Conservation (phyloP, 2,797 vertebrate genomes). For the Falco biarmicus region DNA sequence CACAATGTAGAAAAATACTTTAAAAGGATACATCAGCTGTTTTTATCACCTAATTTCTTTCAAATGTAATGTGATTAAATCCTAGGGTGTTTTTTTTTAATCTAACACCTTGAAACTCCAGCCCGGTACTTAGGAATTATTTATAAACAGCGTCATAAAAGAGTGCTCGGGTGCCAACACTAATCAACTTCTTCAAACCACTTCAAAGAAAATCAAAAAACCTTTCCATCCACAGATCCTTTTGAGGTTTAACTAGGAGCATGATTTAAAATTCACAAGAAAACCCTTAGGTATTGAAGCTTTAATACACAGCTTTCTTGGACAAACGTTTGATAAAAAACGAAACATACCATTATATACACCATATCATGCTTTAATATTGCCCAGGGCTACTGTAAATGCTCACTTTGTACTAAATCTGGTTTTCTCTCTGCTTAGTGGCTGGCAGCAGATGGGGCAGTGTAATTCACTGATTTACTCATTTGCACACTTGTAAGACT, state of each 20-base stretch:
- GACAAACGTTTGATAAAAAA: conserved; percentile 85
- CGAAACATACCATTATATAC: conserved; percentile 80
- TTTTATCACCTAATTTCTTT: conserved; percentile 76
- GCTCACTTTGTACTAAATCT: conserved; percentile 85
- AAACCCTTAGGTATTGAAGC: conserved; percentile 83
- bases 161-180: conserved; percentile 82
- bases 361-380: conserved; percentile 78
- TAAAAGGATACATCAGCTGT: conserved; percentile 72
- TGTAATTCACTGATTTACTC: conserved; percentile 51
- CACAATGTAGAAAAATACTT: conserved; percentile 70
- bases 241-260: conserved; percentile 87
- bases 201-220: conserved; percentile 85
- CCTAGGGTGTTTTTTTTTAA: conserved; percentile 63
- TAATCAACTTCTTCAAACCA: conserved; percentile 83
- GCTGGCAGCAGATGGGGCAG: conserved; percentile 64
- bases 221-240: conserved; percentile 81
- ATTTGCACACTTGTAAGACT: conserved; percentile 3
- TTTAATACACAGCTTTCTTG: conserved; percentile 86
- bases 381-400: conserved; percentile 85
- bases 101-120: conserved; percentile 82
- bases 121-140: conserved; percentile 83
- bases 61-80: conserved; percentile 80
- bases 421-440: conserved; percentile 72
- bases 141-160: conserved; percentile 85
- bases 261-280: conserved; percentile 86